Percentiles rank a stretch among this genome's conserved stretches.
Evolutionary conservation across 2,797 vertebrate genomes (phyloP).

Genomic region (Coregonus ussuriensis): DNA sequence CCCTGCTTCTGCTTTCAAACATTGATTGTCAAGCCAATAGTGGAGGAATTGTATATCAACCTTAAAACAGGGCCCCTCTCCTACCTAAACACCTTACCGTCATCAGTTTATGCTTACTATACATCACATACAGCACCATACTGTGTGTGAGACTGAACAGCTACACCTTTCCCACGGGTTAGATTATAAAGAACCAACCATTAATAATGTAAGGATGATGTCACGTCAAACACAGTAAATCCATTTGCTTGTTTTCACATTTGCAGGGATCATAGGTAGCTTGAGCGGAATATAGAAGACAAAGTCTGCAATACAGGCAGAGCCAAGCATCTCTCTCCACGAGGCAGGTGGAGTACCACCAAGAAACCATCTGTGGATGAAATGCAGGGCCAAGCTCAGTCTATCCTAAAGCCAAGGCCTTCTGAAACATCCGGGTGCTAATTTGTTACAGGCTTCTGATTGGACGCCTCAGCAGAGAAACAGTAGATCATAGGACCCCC

Average conservation of each 20-base stretch:
- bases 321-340: background rate
- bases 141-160: background rate
- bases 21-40: background rate
- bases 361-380: conserved; percentile 17
- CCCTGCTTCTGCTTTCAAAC: background rate
- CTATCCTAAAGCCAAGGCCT: conserved; percentile 1
- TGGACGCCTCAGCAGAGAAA: background rate
- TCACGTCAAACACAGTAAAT: conserved; percentile 3
- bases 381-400: conserved; percentile 10
- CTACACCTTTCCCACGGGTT: background rate
- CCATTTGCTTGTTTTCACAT: background rate
- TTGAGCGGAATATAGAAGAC: background rate
- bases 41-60: background rate
- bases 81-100: background rate
- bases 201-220: background rate
- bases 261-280: background rate
- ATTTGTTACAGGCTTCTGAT: conserved; percentile 7
- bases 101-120: background rate
- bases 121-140: background rate
- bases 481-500: background rate
- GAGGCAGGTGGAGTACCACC: conserved; percentile 16
- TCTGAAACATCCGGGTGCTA: background rate
- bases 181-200: background rate
- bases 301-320: background rate
- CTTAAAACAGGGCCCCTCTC: no score